Conservation (phyloP, 2,888 invertebrate genomes). For the Phaonia tiefii region DNA sequence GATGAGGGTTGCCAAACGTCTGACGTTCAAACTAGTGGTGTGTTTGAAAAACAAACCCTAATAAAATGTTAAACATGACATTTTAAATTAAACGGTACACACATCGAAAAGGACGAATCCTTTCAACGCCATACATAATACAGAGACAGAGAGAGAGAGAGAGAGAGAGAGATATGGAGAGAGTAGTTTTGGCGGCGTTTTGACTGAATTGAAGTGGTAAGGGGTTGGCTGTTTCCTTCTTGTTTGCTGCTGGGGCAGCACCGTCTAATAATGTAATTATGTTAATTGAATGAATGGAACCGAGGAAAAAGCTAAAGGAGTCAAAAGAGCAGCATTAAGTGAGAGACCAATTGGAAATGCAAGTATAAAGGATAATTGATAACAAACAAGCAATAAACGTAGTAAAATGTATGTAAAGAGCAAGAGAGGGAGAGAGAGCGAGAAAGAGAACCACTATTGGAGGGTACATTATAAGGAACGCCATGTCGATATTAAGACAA, state of each 20-base stretch:
- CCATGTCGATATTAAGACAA: no score
- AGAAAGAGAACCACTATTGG: no score
- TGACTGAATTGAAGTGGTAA: not conserved
- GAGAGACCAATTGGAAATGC: conserved; percentile 32
- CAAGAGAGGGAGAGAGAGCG: no score
- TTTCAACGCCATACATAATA: no score
- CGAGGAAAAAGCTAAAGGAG: not conserved
- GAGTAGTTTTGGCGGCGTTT: not conserved
- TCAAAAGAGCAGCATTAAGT: not conserved
- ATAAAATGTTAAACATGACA: conserved; percentile 59
- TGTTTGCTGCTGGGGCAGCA: conserved; percentile 28
- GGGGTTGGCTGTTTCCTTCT: not conserved
- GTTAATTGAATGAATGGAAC: not conserved
- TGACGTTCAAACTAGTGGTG: conserved; percentile 7
- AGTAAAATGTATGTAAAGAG: no score
- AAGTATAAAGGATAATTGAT: conserved; percentile 42
- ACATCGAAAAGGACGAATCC: not conserved
- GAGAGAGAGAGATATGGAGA: not conserved
- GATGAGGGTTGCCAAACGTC: conserved; percentile 48
- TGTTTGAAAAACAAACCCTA: conserved; percentile 17
- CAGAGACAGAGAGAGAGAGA: not conserved
- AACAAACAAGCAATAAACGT: conserved; percentile 7
- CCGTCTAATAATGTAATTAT: conserved; percentile 58
- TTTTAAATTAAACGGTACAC: conserved; percentile 60
- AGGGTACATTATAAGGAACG: no score